Conservation (phyloP, 92 coral and sea anemone genomes). For the Actinernus sp. region DNA sequence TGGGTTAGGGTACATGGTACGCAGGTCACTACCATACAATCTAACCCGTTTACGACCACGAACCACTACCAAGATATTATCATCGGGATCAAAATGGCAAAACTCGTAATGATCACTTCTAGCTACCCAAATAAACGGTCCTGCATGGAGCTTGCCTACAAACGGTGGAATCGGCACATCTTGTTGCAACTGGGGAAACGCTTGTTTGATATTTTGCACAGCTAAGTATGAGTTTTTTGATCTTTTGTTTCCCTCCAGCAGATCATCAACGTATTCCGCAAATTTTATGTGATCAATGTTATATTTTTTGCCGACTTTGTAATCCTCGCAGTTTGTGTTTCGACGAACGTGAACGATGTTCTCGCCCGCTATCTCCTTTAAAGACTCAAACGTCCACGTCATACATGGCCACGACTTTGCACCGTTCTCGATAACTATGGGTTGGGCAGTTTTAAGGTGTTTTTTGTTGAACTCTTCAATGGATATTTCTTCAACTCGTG, state of each 20-base stretch:
- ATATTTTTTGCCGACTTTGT: conserved; percentile 31
- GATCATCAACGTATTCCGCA: conserved; percentile 25
- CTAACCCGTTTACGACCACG: conserved; percentile 33
- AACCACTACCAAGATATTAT: conserved; percentile 37
- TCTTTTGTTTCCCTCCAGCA: conserved; percentile 31
- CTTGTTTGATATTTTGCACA: conserved; percentile 44
- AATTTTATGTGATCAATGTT: conserved; percentile 33
- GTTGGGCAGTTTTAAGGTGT: conserved; percentile 37
- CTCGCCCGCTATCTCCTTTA: conserved; percentile 35
- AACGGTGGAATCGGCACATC: conserved; percentile 28
- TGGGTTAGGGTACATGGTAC: conserved; percentile 39
- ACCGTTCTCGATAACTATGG: conserved; percentile 31
- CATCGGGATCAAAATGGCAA: conserved; percentile 55
- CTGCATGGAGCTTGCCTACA: conserved; percentile 45
- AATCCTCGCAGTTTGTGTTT: conserved; percentile 31
- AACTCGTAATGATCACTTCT: conserved; percentile 38
- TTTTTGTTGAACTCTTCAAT: conserved; percentile 18
- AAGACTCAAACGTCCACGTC: conserved; percentile 26
- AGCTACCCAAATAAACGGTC: conserved; percentile 47
- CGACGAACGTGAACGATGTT: conserved; percentile 43
- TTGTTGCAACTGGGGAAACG: conserved; percentile 27
- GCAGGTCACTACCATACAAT: conserved; percentile 27
- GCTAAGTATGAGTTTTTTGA: conserved; percentile 46
- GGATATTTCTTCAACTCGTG: conserved; percentile 26
- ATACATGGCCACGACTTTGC: conserved; percentile 44